These are phyloP conservation scores for Sarcophaga peregrina DNA, from an alignment of 1,140 invertebrate genomes.

Conservation along the genomic window DNA sequence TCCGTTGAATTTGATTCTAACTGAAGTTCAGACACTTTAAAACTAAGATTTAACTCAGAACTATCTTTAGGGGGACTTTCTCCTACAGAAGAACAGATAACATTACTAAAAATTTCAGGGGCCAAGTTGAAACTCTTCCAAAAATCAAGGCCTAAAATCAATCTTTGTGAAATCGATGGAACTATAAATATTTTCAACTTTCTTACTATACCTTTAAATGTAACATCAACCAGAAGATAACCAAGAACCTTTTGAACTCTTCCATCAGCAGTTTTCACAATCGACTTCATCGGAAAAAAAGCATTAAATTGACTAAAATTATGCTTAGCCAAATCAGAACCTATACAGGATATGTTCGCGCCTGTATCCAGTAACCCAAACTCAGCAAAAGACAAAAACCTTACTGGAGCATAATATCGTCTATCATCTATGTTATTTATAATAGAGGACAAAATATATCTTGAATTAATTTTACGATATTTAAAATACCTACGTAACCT, in stretches of 20 bases:
- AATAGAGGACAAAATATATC: neutral
- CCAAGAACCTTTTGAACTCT: neutral
- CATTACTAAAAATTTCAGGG: neutral
- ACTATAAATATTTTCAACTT: neutral
- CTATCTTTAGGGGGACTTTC: neutral
- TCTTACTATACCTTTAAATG: neutral
- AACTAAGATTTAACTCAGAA: neutral
- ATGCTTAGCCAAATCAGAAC: neutral
- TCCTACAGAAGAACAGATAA: constrained; percentile 25
- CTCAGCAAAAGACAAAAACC: neutral
- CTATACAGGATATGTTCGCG: no score
- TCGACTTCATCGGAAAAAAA: neutral
- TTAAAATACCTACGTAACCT: neutral
- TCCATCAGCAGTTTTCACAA: constrained; percentile 28
- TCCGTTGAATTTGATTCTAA: neutral
- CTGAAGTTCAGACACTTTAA: neutral
- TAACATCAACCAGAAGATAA: neutral
- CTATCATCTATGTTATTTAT: neutral
- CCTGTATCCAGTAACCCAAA: neutral
- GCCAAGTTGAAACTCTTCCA: neutral
- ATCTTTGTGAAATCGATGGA: neutral
- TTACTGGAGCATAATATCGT: constrained; percentile 14
- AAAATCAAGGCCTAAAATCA: constrained; percentile 1
- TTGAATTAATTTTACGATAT: neutral
- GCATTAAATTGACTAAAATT: neutral